Base-by-base conservation (phyloP, 1,140 invertebrate species). In the Drosophila nannoptera region DNA sequence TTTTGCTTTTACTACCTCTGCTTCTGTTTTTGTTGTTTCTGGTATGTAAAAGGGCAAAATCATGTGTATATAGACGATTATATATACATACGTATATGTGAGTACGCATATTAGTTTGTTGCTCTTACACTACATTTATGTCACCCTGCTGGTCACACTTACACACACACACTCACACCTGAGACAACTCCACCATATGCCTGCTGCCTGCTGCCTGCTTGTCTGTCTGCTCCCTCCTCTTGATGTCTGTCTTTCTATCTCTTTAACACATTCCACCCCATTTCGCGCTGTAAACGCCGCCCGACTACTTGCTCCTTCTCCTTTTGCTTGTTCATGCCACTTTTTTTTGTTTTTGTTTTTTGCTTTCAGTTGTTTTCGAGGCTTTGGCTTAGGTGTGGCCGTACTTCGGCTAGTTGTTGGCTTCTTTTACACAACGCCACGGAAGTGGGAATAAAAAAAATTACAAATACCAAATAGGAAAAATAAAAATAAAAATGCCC, bases 111-210 rank as follows among this genome's bases (percentile, higher is more conserved):
- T 66, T 60, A 67, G 61, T 68, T 70, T 54, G 74, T 69, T 77
- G 62, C 62, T 72, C 68, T 68, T 49, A 59, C 61, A 73, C 56
- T 70, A 60, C 45, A 78, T 75, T 78, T 65, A 71, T 86, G 80
- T 84, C 80, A 84, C 80, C 81, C 80, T 50, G 63, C 72, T 68
- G 69, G 69, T 60, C 56, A 49, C 50, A 67, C 56, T 68, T 56
- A 60, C 66, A 76, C 49, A 52, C 49, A 52, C 53, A 76, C 68
- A 66, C 56, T 52, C 77, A 77, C 80, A 84, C 81, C 80, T 84
- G 81, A 80, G 63, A 74, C 63, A 80, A 84, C 81, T 84, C 73
- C 73, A 73, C 80, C 80, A 83, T 83, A 83, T 84, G 75, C 61
- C 69, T 64, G 49, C 38, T 84, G 75, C 61, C 69, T 64, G 49